phyloP scores from a whole-genome alignment of 2,888 invertebrate genomes.

The Ecdyonurus torrentis region DNA sequence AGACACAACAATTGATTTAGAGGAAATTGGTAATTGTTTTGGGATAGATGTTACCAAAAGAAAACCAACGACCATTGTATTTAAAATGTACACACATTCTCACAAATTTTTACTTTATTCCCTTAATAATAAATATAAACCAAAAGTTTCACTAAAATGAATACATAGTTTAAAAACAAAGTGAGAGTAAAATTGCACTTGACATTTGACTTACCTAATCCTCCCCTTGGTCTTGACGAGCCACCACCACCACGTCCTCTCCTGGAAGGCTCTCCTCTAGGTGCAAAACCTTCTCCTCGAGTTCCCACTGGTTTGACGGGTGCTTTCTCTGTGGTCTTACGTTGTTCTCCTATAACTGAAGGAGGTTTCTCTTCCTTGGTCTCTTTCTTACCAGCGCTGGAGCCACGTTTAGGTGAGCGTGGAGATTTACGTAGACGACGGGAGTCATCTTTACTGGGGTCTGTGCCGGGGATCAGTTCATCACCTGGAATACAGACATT shows the following conservation, averaged over 20 bases:
- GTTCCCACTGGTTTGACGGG: not conserved
- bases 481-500: conserved; percentile 61
- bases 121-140: too few relatives aligned
- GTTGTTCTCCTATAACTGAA: not conserved
- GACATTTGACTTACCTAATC: too few relatives aligned
- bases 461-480: conserved; percentile 39
- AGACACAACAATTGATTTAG: too few relatives aligned
- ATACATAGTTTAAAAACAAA: too few relatives aligned
- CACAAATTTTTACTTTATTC: too few relatives aligned
- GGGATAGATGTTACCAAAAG: too few relatives aligned
- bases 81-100: too few relatives aligned
- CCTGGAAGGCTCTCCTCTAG: conserved; percentile 75
- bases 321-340: not conserved
- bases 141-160: too few relatives aligned
- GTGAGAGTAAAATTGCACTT: too few relatives aligned
- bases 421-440: conserved; percentile 31
- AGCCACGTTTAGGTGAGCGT: not conserved
- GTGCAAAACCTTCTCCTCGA: conserved; percentile 56
- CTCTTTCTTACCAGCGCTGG: not conserved
- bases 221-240: conserved; percentile 19
- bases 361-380: not conserved
- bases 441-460: conserved; percentile 36
- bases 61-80: too few relatives aligned
- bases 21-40: too few relatives aligned
- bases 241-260: conserved; percentile 52